phyloP scores from a whole-genome alignment of 2,888 invertebrate genomes.

The Platycnemis pennipes region DNA sequence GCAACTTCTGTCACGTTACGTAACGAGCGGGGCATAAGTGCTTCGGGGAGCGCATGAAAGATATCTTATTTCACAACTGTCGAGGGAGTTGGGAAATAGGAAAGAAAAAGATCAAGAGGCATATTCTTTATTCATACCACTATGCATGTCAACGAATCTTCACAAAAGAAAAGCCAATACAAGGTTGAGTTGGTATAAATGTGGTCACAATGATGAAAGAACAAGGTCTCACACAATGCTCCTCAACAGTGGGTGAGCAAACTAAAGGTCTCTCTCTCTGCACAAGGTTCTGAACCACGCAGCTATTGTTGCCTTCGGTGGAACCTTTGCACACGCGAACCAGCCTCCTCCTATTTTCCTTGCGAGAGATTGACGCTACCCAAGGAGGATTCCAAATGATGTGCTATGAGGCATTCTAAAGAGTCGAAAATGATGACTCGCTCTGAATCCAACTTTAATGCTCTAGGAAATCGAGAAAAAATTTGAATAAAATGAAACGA shows the following conservation, averaged over 20 bases:
- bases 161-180: too few relatives aligned
- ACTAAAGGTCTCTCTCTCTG: background rate
- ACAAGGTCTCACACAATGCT: background rate
- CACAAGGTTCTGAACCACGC: background rate
- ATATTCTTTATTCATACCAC: background rate
- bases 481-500: too few relatives aligned
- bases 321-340: background rate
- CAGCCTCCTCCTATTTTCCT: background rate
- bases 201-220: background rate
- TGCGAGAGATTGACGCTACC: background rate
- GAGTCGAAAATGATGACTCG: too few relatives aligned
- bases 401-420: background rate
- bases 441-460: too few relatives aligned
- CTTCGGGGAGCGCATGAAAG: background rate
- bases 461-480: too few relatives aligned
- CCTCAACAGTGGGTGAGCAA: background rate
- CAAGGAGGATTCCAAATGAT: background rate
- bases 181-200: background rate
- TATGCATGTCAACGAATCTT: background rate
- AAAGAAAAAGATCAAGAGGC: background rate
- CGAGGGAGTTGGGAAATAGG: background rate
- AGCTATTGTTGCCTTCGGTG: background rate
- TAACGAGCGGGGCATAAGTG: background rate
- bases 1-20: background rate
- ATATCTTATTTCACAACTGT: background rate